phyloP scores from a whole-genome alignment of 2,888 invertebrate species.

The Colostygia pectinataria region DNA sequence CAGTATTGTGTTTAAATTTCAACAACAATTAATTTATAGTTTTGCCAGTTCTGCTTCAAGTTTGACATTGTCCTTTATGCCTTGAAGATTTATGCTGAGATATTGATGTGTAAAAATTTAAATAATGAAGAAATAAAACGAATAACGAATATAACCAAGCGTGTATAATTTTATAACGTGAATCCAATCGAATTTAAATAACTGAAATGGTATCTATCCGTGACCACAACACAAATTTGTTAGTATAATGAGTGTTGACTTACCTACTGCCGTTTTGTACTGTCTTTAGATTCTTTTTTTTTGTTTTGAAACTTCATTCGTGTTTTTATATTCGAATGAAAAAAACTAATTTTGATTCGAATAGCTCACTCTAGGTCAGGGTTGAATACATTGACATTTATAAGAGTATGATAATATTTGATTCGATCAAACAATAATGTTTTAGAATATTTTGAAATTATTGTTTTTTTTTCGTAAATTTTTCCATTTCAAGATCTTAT shows the following conservation, averaged over 20 bases:
- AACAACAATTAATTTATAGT: too few species aligned
- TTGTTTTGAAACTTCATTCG: constrained; percentile 27
- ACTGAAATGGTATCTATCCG: constrained; percentile 30
- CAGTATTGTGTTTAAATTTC: too few species aligned
- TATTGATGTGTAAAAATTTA: background rate
- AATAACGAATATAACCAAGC: background rate
- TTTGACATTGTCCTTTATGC: too few species aligned
- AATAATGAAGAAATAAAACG: constrained; percentile 20
- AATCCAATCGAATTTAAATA: constrained; percentile 37
- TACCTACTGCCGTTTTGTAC: constrained; percentile 29
- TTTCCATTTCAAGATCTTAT: too few species aligned
- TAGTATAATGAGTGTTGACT: constrained; percentile 43
- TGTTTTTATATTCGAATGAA: too few species aligned
- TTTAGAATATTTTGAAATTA: too few species aligned
- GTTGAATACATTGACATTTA: constrained; percentile 33
- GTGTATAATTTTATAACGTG: constrained; percentile 42
- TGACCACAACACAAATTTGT: constrained; percentile 31
- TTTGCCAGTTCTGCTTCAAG: too few species aligned
- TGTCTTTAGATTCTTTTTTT: constrained; percentile 17
- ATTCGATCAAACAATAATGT: too few species aligned
- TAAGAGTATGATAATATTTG: constrained; percentile 1
- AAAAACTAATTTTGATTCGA: too few species aligned
- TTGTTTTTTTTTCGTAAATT: too few species aligned
- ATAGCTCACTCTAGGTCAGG: too few species aligned
- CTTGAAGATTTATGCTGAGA: too few species aligned